A percentile compares a stretch with the other conserved stretches of the same genome.
phyloP scores from a whole-genome alignment of 2,797 vertebrate genomes.

The Enteromius argenteus region DNA sequence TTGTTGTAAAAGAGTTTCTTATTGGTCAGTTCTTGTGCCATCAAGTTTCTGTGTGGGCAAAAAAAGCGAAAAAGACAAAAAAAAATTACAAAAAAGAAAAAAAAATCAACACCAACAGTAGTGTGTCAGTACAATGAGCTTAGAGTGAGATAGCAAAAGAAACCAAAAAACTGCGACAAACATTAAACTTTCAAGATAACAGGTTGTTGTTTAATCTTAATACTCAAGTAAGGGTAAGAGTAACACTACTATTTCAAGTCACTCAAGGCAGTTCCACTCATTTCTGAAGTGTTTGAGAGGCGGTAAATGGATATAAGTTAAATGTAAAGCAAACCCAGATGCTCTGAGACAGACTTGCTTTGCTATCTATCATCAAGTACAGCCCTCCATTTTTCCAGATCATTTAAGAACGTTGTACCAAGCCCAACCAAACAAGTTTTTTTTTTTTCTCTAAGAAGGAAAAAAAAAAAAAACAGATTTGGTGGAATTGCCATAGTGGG shows the following conservation, averaged over 20 bases:
- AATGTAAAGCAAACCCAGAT: conserved; percentile 58
- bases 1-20: conserved; percentile 88
- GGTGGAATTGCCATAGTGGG: conserved; percentile 61
- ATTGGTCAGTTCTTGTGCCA: conserved; percentile 87
- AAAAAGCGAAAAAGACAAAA: conserved; percentile 73
- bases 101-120: conserved; percentile 81
- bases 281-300: conserved; percentile 62
- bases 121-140: conserved; percentile 83
- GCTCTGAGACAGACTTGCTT: conserved; percentile 66
- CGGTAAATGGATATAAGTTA: conserved; percentile 47
- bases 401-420: conserved; percentile 61
- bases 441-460: conserved; percentile 56
- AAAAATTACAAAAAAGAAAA: conserved; percentile 64
- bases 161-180: conserved; percentile 73
- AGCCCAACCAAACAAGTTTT: conserved; percentile 64
- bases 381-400: conserved; percentile 68
- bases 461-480: conserved; percentile 57
- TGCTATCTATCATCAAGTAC: conserved; percentile 58
- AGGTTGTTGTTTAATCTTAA: conserved; percentile 74
- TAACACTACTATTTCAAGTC: conserved; percentile 62
- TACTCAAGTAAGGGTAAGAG: conserved; percentile 68
- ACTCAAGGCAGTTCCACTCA: conserved; percentile 66
- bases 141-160: conserved; percentile 85
- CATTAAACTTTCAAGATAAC: conserved; percentile 70
- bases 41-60: conserved; percentile 87